Evolutionary conservation across 1,140 invertebrate species (phyloP), one percentile per base, ranked within the genome.

Genomic region (Wasmannia auropunctata): DNA sequence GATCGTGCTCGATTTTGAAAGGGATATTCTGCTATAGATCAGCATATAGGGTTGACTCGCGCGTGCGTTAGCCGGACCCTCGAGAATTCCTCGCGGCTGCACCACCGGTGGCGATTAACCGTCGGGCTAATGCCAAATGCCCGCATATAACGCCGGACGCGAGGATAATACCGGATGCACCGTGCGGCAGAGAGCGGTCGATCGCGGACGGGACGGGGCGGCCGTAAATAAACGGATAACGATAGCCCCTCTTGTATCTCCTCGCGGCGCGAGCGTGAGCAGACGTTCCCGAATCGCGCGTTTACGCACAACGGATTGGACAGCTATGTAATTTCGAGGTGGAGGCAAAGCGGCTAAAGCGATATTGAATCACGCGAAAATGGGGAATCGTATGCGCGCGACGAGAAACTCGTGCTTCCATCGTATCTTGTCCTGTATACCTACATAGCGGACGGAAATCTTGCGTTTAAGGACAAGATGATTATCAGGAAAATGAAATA

Each of bases 191-290:
- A 86, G 58, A n/a, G n/a, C 77, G 74, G 77, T 63, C 86, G 91
- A 92, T 92, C 81, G n/a, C n/a, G n/a, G n/a, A n/a, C n/a, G n/a
- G 77, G 77, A 88, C 60, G 37, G n/a, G 72, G 31, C 43, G 72
- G 86, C 87, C 88, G 88, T 92, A 92, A 92, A 92, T 92, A 92
- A 91, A 92, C 85, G 92, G 92, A 92, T 92, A 92, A 92, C 91
- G 92, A 92, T 91, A 89, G 86, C 77, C n/a, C n/a, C n/a, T 88
- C 79, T 83, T 84, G 84, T 92, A 92, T 91, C 87, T 89, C 84
- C n/a, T n/a, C 43, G 56, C 25, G 65, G 46, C 28, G n/a, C 77
- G 72, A 81, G 83, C 80, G 63, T 58, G 22, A 70, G 69, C 85
- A 88, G 72, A 90, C 84, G 87, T 76, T 88, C 77, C 85, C 49